A percentile compares a stretch with the other conserved stretches of the same genome.
Conservation (phyloP, 2,888 invertebrate genomes). For the Drosophila meridiana region DNA sequence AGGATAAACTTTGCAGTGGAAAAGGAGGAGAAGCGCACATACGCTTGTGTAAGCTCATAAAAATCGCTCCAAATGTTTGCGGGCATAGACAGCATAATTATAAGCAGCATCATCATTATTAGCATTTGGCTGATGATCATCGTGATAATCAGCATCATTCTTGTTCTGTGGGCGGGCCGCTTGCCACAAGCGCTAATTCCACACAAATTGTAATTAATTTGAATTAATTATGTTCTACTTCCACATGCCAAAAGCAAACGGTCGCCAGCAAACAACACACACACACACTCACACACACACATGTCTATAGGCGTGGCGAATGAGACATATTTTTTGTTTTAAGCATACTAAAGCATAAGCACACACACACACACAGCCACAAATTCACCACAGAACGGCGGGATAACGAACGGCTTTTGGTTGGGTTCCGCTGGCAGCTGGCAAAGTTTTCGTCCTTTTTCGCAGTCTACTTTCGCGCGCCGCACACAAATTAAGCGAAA, state of each 20-base stretch:
- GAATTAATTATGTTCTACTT: constrained; percentile 81
- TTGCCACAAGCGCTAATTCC: constrained; percentile 77
- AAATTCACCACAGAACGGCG: constrained; percentile 60
- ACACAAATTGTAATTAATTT: constrained; percentile 82
- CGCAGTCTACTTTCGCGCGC: constrained; percentile 43
- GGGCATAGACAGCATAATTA: constrained; percentile 33
- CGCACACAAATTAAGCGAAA: constrained; percentile 8
- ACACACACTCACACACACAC: constrained; percentile 20
- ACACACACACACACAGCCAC: constrained; percentile 27
- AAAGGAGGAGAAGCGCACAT: not conserved
- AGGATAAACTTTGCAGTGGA: constrained; percentile 28
- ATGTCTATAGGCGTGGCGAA: constrained; percentile 42
- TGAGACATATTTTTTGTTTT: constrained; percentile 55
- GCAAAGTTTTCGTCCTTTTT: constrained; percentile 43
- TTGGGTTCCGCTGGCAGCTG: constrained; percentile 23
- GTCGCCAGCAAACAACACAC: constrained; percentile 21
- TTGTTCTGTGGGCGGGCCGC: constrained; percentile 38
- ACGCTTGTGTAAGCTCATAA: constrained; percentile 37
- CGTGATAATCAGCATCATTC: constrained; percentile 22
- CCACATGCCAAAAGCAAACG: constrained; percentile 73
- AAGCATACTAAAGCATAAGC: constrained; percentile 36
- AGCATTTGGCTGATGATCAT: not conserved
- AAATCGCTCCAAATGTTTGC: constrained; percentile 50
- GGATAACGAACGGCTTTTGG: constrained; percentile 46
- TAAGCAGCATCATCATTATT: constrained; percentile 32